phyloP scores from a whole-genome alignment of 2,797 vertebrate genomes.

The Pipistrellus pipistrellus region DNA sequence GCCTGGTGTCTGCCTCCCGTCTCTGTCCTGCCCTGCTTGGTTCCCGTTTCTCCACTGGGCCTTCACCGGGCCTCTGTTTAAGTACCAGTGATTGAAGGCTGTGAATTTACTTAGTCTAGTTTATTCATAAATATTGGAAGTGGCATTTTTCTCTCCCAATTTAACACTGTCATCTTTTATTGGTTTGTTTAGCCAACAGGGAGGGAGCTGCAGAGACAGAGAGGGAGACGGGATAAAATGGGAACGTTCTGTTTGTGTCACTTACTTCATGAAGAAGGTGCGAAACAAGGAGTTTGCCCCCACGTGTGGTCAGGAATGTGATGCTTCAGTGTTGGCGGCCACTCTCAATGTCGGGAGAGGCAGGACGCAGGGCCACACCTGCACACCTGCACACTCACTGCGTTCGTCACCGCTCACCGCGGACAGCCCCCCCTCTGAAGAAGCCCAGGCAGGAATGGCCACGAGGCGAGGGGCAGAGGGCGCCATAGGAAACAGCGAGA shows the following conservation, averaged over 20 bases:
- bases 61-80: background rate
- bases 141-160: constrained; percentile 31
- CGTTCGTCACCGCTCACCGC: background rate
- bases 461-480: rapidly evolving
- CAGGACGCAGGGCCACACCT: background rate
- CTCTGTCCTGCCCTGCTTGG: too few relatives aligned
- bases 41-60: background rate
- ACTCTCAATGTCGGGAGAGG: background rate
- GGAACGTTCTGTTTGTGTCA: background rate
- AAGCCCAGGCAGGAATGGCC: background rate
- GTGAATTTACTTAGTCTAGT: background rate
- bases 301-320: background rate
- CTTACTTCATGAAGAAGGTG: background rate
- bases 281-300: background rate
- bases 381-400: too few relatives aligned
- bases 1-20: background rate
- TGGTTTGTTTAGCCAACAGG: background rate
- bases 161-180: background rate
- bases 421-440: background rate
- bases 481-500: background rate
- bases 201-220: background rate
- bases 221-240: background rate
- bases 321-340: rapidly evolving
- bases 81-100: background rate
- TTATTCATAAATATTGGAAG: constrained; percentile 41